phyloP scores from a whole-genome alignment of 2,888 invertebrate genomes.

The Euphydryas editha region DNA sequence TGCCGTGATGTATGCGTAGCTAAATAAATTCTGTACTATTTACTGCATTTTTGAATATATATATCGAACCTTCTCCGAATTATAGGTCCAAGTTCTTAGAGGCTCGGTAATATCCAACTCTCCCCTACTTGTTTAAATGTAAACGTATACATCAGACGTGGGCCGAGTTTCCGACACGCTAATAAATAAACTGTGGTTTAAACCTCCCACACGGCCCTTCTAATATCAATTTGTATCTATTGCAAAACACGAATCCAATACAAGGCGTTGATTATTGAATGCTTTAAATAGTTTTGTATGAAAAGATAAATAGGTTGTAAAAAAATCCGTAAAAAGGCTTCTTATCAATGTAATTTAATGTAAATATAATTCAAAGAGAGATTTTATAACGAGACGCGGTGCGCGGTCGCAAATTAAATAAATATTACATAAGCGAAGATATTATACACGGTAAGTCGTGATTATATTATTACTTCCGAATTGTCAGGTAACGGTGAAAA shows the following conservation, averaged over 20 bases:
- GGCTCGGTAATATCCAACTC: no score
- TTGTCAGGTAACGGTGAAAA: conserved; percentile 17
- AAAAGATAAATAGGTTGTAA: not conserved
- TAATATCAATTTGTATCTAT: conserved; percentile 22
- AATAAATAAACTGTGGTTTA: not conserved
- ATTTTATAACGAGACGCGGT: not conserved
- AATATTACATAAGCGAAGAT: conserved; percentile 7
- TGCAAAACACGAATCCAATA: conserved; percentile 24
- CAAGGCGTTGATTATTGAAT: not conserved
- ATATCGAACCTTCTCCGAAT: no score
- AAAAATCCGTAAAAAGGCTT: not conserved
- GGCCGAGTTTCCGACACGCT: conserved; percentile 15
- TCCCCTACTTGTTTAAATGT: not conserved
- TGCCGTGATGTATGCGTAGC: no score
- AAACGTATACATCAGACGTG: conserved; percentile 12
- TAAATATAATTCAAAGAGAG: not conserved
- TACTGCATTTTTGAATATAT: no score
- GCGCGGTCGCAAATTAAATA: not conserved
- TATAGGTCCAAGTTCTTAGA: no score
- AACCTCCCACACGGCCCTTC: conserved; percentile 38
- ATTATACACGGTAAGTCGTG: not conserved
- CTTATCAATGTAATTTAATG: not conserved
- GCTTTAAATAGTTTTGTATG: not conserved
- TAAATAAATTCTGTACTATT: no score
- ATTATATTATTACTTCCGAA: conserved; percentile 11